Evolutionary conservation across 35 echinoderm and acorn worm genomes (phyloP).

Genomic region (Chiridota heheva): DNA sequence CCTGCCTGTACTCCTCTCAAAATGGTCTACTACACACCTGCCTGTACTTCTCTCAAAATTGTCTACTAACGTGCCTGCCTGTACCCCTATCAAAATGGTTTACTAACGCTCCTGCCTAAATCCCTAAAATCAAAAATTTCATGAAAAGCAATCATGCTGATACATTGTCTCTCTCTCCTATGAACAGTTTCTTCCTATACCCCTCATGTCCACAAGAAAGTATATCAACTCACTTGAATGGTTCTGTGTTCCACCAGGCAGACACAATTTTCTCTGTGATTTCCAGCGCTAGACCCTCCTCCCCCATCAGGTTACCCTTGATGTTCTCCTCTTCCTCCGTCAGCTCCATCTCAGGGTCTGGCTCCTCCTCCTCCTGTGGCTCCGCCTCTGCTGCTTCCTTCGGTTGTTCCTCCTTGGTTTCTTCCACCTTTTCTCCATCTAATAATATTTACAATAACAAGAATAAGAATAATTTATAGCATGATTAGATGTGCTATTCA

Average conservation of each 20-base stretch:
- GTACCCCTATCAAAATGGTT: no score
- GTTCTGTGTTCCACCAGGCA: conserved; percentile 91
- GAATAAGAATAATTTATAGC: no score
- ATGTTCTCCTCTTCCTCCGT: conserved; percentile 93
- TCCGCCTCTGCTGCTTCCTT: not conserved
- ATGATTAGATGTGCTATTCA: no score
- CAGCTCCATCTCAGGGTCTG: conserved; percentile 72
- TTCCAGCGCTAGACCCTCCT: conserved; percentile 70
- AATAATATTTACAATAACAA: no score
- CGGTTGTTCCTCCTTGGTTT: conserved; percentile 1
- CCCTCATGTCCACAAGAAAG: not conserved
- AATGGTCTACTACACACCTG: no score
- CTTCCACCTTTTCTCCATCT: conserved; percentile 28
- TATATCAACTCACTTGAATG: conserved; percentile 67
- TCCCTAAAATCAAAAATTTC: no score
- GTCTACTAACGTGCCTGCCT: no score
- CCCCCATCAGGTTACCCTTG: conserved; percentile 91
- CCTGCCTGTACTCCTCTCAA: no score
- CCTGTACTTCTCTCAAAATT: no score
- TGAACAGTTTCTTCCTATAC: not conserved
- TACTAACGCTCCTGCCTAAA: no score
- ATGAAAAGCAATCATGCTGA: no score
- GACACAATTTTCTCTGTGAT: conserved; percentile 83
- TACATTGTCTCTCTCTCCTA: no score
- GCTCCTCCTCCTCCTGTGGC: conserved; percentile 19